These are phyloP conservation scores for Albula goreensis DNA, from an alignment of 2,113 vertebrate genomes.

Conservation along the genomic window DNA sequence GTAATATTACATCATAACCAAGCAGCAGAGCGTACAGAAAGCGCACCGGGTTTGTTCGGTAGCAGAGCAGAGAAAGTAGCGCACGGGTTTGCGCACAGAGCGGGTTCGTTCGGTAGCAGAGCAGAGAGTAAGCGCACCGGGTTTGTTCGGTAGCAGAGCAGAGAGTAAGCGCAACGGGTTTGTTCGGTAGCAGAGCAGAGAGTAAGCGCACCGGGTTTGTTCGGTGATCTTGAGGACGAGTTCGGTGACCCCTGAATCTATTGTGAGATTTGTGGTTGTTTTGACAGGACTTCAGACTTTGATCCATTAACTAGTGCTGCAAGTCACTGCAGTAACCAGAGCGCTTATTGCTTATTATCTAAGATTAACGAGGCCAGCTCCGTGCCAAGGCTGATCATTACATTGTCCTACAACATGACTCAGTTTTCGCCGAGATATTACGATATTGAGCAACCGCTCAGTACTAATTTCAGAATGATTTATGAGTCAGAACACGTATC, in stretches of 20 bases:
- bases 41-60: too few species aligned
- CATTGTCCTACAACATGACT: not conserved
- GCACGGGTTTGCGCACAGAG: too few species aligned
- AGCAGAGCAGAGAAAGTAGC: too few species aligned
- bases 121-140: too few species aligned
- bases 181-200: too few species aligned
- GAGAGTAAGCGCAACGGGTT: too few species aligned
- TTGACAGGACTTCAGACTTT: slow-evolving; percentile 37
- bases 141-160: too few species aligned
- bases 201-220: too few species aligned
- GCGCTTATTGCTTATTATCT: slow-evolving; percentile 33
- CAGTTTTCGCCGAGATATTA: not conserved
- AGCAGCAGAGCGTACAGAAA: too few species aligned
- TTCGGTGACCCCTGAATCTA: not conserved
- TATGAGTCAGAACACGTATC: slow-evolving; percentile 28
- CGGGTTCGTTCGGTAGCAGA: too few species aligned
- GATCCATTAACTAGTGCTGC: slow-evolving; percentile 55
- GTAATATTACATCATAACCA: too few species aligned
- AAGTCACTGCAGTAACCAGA: slow-evolving; percentile 46
- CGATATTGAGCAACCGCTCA: not conserved
- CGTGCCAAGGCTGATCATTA: slow-evolving; percentile 46
- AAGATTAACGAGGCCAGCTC: slow-evolving; percentile 45
- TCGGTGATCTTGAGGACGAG: too few species aligned
- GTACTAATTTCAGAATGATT: slow-evolving; percentile 42
- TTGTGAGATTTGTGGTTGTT: not conserved